Base-by-base conservation (phyloP, 2,113 vertebrate genomes). In the Heloderma charlesbogerti region DNA sequence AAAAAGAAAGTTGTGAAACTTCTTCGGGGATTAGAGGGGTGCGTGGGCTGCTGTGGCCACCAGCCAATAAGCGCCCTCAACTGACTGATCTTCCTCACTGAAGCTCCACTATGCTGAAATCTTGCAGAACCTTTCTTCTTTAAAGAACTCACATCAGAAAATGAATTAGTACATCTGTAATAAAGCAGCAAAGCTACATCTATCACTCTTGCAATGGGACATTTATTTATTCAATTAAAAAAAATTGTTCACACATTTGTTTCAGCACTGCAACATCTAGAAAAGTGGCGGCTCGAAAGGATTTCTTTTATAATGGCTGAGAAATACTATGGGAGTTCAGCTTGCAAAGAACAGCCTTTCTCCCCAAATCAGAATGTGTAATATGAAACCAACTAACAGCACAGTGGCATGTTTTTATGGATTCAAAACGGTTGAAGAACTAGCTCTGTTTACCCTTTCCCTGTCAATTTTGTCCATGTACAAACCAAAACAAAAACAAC, bases 361-460 rank as follows among this genome's bases (percentile, higher is more conserved):
- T 90, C 94, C 95, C 94, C 96, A 97, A 95, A 96, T 96, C 95
- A 96, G 74, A 69, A 87, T 48, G 57, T 0, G 95, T 95, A 96
- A 96, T 94, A 91, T 92, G 95, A 96, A 95, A 96, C 96, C 92
- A 40, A 91, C 94, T 92, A 95, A 92, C 92, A 95, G 92, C 93
- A 92, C 94, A 95, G 93, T 89, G 94, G 91, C 94, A 95, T 93
- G 86, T 91, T 93, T 95, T 95, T 94, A 94, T 93, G 93, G 94
- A 95, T 95, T 94, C 93, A 95, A 96, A 96, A 86, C 93, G 95
- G 93, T 95, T 96, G 94, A 96, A 95, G 93, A 96, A 91, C 90
- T 91, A 94, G 91, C 92, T 48, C 82, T 94, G 79, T 96, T 96
- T 96, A 96, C 94, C 92, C 93, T 95, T 96, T 96, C 93, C 75